Percentiles rank a stretch among this genome's conserved stretches.
Conservation (phyloP, 2,888 invertebrate genomes). For the Pseudococcus jackbeardsleyi region DNA sequence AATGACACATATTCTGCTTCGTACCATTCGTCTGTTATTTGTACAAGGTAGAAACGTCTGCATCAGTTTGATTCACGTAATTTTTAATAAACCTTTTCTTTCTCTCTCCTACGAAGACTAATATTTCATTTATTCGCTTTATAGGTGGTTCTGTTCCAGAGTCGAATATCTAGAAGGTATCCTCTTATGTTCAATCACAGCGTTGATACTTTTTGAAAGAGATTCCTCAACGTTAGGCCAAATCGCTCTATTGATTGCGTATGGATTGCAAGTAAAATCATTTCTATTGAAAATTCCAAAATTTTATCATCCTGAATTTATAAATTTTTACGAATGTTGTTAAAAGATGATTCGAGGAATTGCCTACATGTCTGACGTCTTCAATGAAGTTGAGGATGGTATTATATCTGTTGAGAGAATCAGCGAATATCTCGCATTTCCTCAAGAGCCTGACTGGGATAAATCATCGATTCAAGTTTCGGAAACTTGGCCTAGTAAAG, state of each 20-base stretch:
- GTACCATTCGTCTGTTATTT: slow-evolving; percentile 84
- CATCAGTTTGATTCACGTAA: too few relatives aligned
- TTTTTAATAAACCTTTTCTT: too few relatives aligned
- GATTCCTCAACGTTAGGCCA: slow-evolving; percentile 81
- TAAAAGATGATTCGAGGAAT: slow-evolving; percentile 26
- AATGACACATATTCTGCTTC: slow-evolving; percentile 94
- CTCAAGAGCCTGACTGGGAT: slow-evolving; percentile 72
- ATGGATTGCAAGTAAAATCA: slow-evolving; percentile 80
- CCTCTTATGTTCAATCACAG: slow-evolving; percentile 92
- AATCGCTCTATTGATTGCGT: slow-evolving; percentile 90
- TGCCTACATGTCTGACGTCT: not conserved
- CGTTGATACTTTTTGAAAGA: slow-evolving; percentile 87
- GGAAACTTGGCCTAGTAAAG: slow-evolving; percentile 82
- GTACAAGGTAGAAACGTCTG: not conserved
- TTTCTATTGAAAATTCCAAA: too few relatives aligned
- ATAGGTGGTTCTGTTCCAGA: slow-evolving; percentile 92
- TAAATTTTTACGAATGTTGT: not conserved
- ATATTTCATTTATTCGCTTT: not conserved
- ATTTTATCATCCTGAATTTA: not conserved
- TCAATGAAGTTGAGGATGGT: slow-evolving; percentile 92
- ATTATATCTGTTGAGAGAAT: slow-evolving; percentile 97
- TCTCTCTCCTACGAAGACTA: too few relatives aligned
- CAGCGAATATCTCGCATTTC: slow-evolving; percentile 92
- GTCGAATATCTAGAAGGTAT: slow-evolving; percentile 96
- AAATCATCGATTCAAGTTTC: slow-evolving; percentile 68